Base-by-base conservation (phyloP, 2,113 vertebrate species). In the Antennarius striatus region DNA sequence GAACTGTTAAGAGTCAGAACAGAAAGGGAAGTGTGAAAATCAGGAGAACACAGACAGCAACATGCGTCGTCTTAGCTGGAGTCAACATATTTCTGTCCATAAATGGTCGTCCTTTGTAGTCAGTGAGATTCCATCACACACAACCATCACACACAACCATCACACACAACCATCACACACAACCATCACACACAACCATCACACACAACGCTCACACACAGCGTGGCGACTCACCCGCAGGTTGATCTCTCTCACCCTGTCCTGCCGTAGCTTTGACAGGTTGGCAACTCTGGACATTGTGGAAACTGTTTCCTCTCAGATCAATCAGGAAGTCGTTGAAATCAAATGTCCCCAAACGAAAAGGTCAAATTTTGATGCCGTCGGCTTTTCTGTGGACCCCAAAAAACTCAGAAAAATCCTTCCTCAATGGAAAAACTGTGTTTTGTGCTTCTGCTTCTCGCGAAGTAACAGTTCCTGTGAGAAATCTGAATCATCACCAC, bases 401-500 rank as follows among this genome's bases (percentile, higher is more conserved):
- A 58, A 63, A 39, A 30, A n/a, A 15, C 45, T 3, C 16, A 46
- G 49, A 71, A 47, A 47, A 62, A 48, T 46, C 40, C 43, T 66
- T 75, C 69, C 69, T 71, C 59, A 70, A 56, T 47, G 43, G 50
- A 81, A 76, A 77, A 66, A 77, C 63, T 68, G 65, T 69, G 75
- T 81, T 65, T 66, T 69, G 72, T 81, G 78, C 70, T 79, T 81
- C 85, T 85, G 85, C 71, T 73, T 84, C 66, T 75, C 63, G 74
- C 80, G 82, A 85, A 87, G 80, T 75, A 82, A 70, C 79, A 82
- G 85, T 80, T 84, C 79, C 81, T 86, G 84, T 84, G 85, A 87
- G 79, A 84, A 82, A 84, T 83, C 80, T 87, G 85, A 87, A 87
- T 87, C 85, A 87, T 85, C 82, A 85, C 82, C 82, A 57, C 82